Percentiles rank a stretch among this genome's conserved stretches.
phyloP scores from a whole-genome alignment of 2,113 vertebrate genomes.

The Perca schrenkii region DNA sequence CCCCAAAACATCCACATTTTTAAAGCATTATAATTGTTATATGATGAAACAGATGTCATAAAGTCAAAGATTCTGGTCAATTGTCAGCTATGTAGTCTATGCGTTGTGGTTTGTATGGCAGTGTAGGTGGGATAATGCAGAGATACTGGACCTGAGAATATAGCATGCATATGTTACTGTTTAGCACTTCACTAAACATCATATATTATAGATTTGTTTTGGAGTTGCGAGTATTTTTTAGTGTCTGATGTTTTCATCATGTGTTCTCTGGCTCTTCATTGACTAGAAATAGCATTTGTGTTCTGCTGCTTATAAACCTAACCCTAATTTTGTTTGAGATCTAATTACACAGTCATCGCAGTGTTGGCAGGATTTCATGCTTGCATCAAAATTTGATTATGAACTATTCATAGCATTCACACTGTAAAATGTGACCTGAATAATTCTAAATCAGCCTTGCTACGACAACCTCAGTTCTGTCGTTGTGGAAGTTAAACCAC shows the following conservation, averaged over 20 bases:
- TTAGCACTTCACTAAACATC: not conserved
- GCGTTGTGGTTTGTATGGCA: not conserved
- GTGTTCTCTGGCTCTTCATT: constrained; percentile 14
- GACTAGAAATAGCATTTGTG: not conserved
- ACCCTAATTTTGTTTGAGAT: constrained; percentile 52
- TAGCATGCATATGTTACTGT: not conserved
- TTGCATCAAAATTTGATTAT: constrained; percentile 69
- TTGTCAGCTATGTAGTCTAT: not conserved
- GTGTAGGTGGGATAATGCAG: not conserved
- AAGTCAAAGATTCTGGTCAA: not conserved
- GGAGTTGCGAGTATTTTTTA: not conserved
- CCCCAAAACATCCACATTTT: not conserved
- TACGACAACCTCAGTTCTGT: constrained; percentile 36
- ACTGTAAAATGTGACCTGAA: constrained; percentile 66
- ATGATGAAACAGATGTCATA: not conserved
- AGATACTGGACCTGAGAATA: not conserved
- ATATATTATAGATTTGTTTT: constrained; percentile 20
- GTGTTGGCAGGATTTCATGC: constrained; percentile 65
- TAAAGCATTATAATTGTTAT: not conserved
- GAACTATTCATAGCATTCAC: constrained; percentile 62
- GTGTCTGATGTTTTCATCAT: constrained; percentile 18
- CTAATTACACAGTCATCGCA: constrained; percentile 43
- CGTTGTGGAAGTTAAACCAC: constrained; percentile 13
- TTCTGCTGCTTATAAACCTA: constrained; percentile 37
- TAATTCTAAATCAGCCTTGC: constrained; percentile 45